These are phyloP conservation scores for Schizothorax lantsangensis DNA, from an alignment of 2,797 vertebrate genomes.

Conservation along the genomic window DNA sequence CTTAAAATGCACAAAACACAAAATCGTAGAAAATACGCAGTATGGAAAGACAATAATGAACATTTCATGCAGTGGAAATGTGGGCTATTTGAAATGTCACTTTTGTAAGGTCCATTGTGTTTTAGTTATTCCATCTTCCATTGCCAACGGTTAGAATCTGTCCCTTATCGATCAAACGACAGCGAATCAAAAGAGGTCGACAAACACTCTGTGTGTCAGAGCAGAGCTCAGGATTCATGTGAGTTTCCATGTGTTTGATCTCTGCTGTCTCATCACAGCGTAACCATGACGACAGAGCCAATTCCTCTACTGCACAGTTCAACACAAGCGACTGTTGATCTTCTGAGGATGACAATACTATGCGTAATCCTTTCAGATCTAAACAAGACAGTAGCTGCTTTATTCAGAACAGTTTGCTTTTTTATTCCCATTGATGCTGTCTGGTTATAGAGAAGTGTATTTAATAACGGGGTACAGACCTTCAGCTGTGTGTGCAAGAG, in stretches of 20 bases:
- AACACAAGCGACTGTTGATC: neutral
- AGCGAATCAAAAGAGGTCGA: neutral
- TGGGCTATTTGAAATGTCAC: neutral
- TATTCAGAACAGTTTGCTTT: neutral
- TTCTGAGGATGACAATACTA: neutral
- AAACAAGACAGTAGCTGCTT: neutral
- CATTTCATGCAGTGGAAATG: neutral
- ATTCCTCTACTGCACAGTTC: neutral
- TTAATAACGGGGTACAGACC: neutral
- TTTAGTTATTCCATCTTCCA: neutral
- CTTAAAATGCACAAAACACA: neutral
- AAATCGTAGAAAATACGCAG: neutral
- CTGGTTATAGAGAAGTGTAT: neutral
- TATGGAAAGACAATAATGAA: neutral
- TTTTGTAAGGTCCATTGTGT: neutral
- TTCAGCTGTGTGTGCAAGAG: neutral
- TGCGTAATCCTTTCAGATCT: neutral
- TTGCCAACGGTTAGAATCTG: neutral
- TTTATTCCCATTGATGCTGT: neutral
- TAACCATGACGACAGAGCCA: constrained; percentile 24
- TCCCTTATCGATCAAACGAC: neutral
- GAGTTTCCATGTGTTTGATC: constrained; percentile 12
- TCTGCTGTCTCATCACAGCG: neutral
- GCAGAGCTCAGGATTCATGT: neutral
- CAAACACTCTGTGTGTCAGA: constrained; percentile 5